These are phyloP conservation scores for Dendropsophus ebraccatus DNA, from an alignment of 2,113 vertebrate species.

Conservation along the genomic window DNA sequence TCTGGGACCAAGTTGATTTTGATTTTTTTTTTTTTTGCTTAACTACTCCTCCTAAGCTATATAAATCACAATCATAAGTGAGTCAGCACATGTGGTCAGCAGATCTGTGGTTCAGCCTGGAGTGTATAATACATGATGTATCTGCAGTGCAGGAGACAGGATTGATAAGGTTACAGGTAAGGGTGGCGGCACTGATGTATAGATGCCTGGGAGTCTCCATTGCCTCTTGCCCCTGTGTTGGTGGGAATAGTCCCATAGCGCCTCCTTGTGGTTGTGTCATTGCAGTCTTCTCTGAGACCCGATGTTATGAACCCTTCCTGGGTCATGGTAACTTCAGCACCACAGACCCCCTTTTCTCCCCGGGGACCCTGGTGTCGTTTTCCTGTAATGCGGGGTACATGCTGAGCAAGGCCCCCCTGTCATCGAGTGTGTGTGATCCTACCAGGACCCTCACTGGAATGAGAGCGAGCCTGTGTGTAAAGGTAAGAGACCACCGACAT, in stretches of 20 bases:
- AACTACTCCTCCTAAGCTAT: too few species aligned
- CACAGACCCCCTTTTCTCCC: slow-evolving; percentile 82
- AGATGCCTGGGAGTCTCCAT: too few species aligned
- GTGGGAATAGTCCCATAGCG: background rate
- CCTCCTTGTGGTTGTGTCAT: background rate
- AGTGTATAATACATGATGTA: too few species aligned
- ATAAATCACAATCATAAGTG: too few species aligned
- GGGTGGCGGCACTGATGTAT: too few species aligned
- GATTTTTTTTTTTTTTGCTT: too few species aligned
- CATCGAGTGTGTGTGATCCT: slow-evolving; percentile 86
- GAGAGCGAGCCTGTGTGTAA: slow-evolving; percentile 89
- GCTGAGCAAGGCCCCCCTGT: slow-evolving; percentile 85
- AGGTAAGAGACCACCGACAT: slow-evolving; percentile 80
- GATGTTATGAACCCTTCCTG: slow-evolving; percentile 90
- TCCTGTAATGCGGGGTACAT: slow-evolving; percentile 88
- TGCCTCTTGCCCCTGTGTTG: too few species aligned
- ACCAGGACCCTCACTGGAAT: slow-evolving; percentile 90
- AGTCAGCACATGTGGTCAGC: background rate
- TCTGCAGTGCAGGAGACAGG: too few species aligned
- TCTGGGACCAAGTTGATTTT: too few species aligned
- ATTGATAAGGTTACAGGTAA: too few species aligned
- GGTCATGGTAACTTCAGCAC: slow-evolving; percentile 90
- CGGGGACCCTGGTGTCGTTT: slow-evolving; percentile 84
- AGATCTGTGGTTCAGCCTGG: background rate
- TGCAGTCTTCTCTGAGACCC: slow-evolving; percentile 86